Evolutionary conservation across 2,888 invertebrate genomes (phyloP).

Genomic region (Caenorhabditis virilis): DNA sequence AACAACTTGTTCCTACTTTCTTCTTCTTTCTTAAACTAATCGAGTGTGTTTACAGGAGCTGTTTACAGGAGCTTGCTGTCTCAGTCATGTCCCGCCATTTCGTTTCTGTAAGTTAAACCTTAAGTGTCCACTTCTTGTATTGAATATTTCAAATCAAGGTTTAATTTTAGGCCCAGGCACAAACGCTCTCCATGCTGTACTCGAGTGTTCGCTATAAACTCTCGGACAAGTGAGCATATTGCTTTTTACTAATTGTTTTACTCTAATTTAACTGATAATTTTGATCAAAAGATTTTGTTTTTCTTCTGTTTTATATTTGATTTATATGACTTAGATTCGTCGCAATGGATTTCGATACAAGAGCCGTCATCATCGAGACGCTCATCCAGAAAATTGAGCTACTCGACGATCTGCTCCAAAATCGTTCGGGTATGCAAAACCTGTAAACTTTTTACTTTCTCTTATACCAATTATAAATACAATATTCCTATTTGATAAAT

Average conservation of each 20-base stretch:
- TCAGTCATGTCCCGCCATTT: conserved; percentile 5
- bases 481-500: conserved; percentile 9
- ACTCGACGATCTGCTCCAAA: conserved; percentile 4
- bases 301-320: conserved; percentile 8
- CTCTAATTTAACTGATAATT: conserved; percentile 8
- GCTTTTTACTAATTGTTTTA: conserved; percentile 6
- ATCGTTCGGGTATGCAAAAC: conserved; percentile 9
- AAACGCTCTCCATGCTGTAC: conserved; percentile 1
- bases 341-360: conserved; percentile 8
- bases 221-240: conserved; percentile 7
- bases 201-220: conserved; percentile 3
- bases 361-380: conserved; percentile 6
- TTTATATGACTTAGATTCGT: conserved; percentile 7
- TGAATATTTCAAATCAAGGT: conserved; percentile 6
- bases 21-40: no score
- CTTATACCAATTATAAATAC: conserved; percentile 8
- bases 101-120: conserved; percentile 5
- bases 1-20: no score
- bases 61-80: no score
- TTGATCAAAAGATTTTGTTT: conserved; percentile 6
- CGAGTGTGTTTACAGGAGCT: no score
- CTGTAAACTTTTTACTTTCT: conserved; percentile 8
- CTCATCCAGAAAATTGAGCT: conserved; percentile 7
- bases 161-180: conserved; percentile 8
- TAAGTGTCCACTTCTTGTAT: conserved; percentile 8